Conservation (phyloP, 1,140 invertebrate species). For the Drosophila baimaii region DNA sequence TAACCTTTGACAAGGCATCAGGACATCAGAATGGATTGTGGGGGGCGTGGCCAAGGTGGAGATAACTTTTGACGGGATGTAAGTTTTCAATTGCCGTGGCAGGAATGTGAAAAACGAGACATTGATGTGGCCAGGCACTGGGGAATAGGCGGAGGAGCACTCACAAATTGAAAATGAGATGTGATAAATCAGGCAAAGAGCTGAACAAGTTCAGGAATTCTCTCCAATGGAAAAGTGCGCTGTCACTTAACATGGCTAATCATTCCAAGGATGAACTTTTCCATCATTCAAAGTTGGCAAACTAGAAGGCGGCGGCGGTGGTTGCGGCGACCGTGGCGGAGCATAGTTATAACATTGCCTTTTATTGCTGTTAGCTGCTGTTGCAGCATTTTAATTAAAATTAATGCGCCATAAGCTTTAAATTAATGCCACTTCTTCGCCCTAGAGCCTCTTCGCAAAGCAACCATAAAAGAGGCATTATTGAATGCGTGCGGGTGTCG, state of each 20-base stretch:
- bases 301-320: neutral
- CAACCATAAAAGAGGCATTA: conserved; percentile 47
- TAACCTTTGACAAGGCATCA: conserved; percentile 64
- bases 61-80: conserved; percentile 43
- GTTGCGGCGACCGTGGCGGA: neutral
- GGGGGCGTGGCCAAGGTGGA: conserved; percentile 16
- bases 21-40: conserved; percentile 8
- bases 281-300: conserved; percentile 20
- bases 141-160: neutral
- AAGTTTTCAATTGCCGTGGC: conserved; percentile 51
- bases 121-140: conserved; percentile 23
- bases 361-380: conserved; percentile 50
- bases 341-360: conserved; percentile 32
- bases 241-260: conserved; percentile 39
- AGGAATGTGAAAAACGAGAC: conserved; percentile 28
- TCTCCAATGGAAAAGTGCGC: conserved; percentile 9
- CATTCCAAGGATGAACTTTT: conserved; percentile 39
- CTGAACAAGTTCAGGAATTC: neutral
- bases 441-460: conserved; percentile 31
- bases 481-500: conserved; percentile 21
- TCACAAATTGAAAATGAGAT: conserved; percentile 14
- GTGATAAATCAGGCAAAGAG: conserved; percentile 19
- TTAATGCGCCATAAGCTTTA: conserved; percentile 70
- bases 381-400: conserved; percentile 69
- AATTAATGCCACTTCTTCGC: conserved; percentile 53